Evolutionary conservation across 2,113 vertebrate species (phyloP).

Genomic region (zebrafish (Danio rerio)): GRCz12tu NC_133199.1:23866501-23867000

Average conservation of each 20-base stretch:
- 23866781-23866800: not conserved
- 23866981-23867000: too few species aligned
- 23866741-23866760: not conserved
- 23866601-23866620: conserved; percentile 60
- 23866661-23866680: not conserved
- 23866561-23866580: conserved; percentile 58
- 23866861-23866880: not conserved
- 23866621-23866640: conserved; percentile 66
- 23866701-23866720: not conserved
- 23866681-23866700: not conserved
- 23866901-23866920: too few species aligned
- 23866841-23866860: not conserved
- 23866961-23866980: too few species aligned
- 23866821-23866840: not conserved
- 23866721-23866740: not conserved
- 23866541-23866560: not conserved
- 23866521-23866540: not conserved
- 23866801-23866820: not conserved
- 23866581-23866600: conserved; percentile 53
- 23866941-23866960: too few species aligned
- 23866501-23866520: too few species aligned
- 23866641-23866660: not conserved
- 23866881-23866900: too few species aligned
- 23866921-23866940: too few species aligned
- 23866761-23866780: not conserved